These are phyloP conservation scores for Entomobrya proxima DNA, from an alignment of 2,888 invertebrate species.

Conservation along the genomic window DNA sequence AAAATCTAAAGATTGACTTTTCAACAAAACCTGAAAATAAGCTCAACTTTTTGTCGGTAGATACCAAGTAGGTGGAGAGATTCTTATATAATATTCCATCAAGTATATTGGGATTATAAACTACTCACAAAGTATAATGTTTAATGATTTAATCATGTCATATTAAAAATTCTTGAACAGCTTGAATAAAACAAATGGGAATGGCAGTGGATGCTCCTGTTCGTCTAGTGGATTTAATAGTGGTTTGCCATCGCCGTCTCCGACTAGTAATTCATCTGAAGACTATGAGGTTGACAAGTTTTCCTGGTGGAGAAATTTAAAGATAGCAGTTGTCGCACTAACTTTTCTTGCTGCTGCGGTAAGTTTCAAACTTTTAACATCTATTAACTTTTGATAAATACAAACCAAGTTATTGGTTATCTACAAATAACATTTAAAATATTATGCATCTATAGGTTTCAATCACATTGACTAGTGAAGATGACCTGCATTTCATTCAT, in stretches of 20 bases:
- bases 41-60: slow-evolving; percentile 69
- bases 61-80: slow-evolving; percentile 40
- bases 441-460: slow-evolving; percentile 51
- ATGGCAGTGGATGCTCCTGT: not conserved
- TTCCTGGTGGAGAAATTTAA: slow-evolving; percentile 69
- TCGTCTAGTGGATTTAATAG: slow-evolving; percentile 68
- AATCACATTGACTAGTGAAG: slow-evolving; percentile 71
- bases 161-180: no score
- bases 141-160: no score
- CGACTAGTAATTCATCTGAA: slow-evolving; percentile 61
- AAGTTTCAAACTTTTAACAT: slow-evolving; percentile 45
- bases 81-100: no score
- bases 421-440: not conserved
- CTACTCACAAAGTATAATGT: no score
- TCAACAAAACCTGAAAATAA: slow-evolving; percentile 1
- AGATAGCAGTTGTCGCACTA: slow-evolving; percentile 67
- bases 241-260: slow-evolving; percentile 67
- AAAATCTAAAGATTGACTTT: no score
- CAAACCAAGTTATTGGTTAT: no score
- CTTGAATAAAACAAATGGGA: no score
- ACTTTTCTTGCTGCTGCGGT: slow-evolving; percentile 69
- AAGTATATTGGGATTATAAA: not conserved
- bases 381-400: not conserved
- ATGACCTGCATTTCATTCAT: slow-evolving; percentile 59
- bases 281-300: slow-evolving; percentile 69